Percentiles rank a stretch among this genome's conserved stretches.
phyloP scores from a whole-genome alignment of 2,888 invertebrate genomes.

The Melanotus villosus region DNA sequence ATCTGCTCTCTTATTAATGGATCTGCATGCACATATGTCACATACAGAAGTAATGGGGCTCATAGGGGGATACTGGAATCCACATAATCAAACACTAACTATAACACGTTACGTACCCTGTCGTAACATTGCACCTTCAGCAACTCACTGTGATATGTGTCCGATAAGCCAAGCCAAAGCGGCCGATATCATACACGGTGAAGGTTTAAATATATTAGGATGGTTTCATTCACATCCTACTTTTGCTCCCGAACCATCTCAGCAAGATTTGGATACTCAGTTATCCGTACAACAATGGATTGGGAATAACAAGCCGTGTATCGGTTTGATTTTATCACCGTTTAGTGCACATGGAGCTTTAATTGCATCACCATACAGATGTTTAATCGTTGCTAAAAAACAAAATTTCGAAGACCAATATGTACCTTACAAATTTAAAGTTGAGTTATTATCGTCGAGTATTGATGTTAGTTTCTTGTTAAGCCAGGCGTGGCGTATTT shows the following conservation, averaged over 20 bases:
- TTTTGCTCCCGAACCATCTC: constrained; percentile 80
- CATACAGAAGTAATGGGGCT: constrained; percentile 84
- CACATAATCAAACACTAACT: constrained; percentile 63
- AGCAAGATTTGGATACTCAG: constrained; percentile 79
- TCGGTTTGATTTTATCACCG: constrained; percentile 78
- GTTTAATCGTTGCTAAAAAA: constrained; percentile 70
- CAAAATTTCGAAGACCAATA: constrained; percentile 63
- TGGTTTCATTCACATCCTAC: constrained; percentile 87
- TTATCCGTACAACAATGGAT: constrained; percentile 73
- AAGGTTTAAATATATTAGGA: constrained; percentile 71
- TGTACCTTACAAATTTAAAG: constrained; percentile 71
- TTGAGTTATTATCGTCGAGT: constrained; percentile 66
- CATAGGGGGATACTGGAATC: constrained; percentile 73
- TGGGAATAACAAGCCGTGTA: constrained; percentile 72
- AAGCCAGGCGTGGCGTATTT: constrained; percentile 63
- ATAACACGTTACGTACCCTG: constrained; percentile 75
- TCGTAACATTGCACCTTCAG: constrained; percentile 74
- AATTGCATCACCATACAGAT: constrained; percentile 73
- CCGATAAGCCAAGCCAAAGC: constrained; percentile 78
- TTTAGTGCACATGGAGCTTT: constrained; percentile 72
- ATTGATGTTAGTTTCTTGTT: constrained; percentile 65
- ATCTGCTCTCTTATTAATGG: constrained; percentile 76
- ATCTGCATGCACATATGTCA: constrained; percentile 79
- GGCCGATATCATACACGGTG: constrained; percentile 70
- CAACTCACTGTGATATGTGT: constrained; percentile 85